phyloP scores from a whole-genome alignment of 1,140 invertebrate genomes.

The Philopotamus ludificatus region DNA sequence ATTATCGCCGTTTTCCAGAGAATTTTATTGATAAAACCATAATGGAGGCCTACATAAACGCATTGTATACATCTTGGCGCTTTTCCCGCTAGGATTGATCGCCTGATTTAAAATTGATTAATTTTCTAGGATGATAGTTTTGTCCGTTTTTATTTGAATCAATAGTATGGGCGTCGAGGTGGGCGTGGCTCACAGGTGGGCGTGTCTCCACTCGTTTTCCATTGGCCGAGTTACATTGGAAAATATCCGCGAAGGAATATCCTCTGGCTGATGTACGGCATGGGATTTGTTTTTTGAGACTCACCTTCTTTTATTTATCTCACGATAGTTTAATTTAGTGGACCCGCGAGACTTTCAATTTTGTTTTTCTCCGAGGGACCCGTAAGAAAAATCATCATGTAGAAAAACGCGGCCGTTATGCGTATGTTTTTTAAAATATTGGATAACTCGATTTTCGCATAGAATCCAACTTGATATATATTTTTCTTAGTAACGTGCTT shows the following conservation, averaged over 20 bases:
- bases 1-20: no score
- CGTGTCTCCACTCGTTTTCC: not conserved
- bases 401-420: no score
- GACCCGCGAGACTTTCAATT: constrained; percentile 25
- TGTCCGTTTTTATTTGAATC: constrained; percentile 5
- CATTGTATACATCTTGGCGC: no score
- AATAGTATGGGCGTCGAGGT: not conserved
- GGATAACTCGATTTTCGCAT: not conserved
- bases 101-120: not conserved
- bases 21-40: no score
- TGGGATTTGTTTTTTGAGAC: constrained; percentile 5
- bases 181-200: constrained; percentile 12
- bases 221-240: constrained; percentile 10
- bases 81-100: no score
- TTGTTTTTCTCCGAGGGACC: constrained; percentile 1
- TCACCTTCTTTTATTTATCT: constrained; percentile 17
- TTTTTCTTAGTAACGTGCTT: not conserved
- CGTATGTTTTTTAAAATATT: not conserved
- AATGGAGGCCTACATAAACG: no score
- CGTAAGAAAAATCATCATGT: not conserved
- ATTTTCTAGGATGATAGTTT: not conserved
- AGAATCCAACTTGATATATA: not conserved
- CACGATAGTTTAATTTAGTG: constrained; percentile 25
- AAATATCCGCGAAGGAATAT: not conserved
- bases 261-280: not conserved